phyloP scores from a whole-genome alignment of 2,797 vertebrate genomes.

The Microhierax caerulescens region DNA sequence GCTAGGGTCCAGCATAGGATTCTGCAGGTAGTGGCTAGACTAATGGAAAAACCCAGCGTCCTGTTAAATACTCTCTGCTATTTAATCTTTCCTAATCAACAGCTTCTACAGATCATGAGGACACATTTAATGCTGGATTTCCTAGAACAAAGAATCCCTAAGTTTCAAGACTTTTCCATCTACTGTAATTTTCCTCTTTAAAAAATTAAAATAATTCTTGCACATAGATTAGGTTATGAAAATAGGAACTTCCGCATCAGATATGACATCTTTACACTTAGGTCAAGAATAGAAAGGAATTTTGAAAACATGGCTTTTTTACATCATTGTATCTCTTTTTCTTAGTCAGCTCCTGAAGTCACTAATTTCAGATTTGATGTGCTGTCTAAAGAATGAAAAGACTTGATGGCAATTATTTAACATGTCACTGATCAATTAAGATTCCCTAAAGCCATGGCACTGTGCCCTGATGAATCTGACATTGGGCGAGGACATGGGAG shows the following conservation, averaged over 20 bases:
- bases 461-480: neutral
- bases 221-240: neutral
- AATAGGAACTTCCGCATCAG: neutral
- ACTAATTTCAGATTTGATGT: neutral
- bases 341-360: neutral
- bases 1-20: neutral
- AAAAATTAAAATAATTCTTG: neutral
- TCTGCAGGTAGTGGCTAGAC: neutral
- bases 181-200: neutral
- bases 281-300: neutral
- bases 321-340: neutral
- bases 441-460: neutral
- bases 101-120: neutral
- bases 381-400: neutral
- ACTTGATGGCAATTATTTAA: neutral
- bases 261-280: neutral
- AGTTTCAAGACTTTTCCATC: neutral
- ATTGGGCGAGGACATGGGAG: neutral
- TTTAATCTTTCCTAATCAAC: neutral
- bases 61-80: neutral
- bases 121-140: neutral
- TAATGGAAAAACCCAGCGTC: neutral
- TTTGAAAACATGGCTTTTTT: neutral
- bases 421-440: neutral
- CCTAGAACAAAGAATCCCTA: neutral